Base-by-base conservation (phyloP, 2,888 invertebrate species). In the Zygaena filipendulae region DNA sequence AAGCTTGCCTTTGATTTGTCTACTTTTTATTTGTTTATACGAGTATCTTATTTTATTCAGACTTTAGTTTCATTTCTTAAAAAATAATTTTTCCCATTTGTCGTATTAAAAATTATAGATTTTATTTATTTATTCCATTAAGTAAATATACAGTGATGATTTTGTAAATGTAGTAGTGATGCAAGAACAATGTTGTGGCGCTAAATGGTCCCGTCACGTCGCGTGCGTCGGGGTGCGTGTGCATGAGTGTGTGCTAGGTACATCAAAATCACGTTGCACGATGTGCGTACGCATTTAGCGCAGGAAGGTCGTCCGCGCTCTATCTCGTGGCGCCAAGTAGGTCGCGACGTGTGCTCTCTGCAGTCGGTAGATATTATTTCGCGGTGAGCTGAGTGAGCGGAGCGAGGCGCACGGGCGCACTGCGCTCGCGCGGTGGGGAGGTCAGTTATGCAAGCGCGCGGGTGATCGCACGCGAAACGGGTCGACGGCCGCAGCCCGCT, bases 401-500 rank as follows among this genome's bases (percentile, higher is more conserved):
- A 34, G 32, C 45, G 43, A 34, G 39, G 37, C 35, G 39, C 31
- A 39, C 21, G 42, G 45, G 43, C 43, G 52, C 45, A 51, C 47
- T 47, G 42, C 42, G 54, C 52, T 38, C 37, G 40, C 22, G 38
- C 27, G 27, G 33, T 35, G 38, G 61, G 62, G 63, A 59, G 63
- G 67, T 67, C 62, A 70, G 67, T 74, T 74, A 75, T 74, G 75
- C 75, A 77, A 75, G 72, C 69, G 69, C 68, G 62, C 64, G 67
- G 77, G 85, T 85, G 83, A 85, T 81, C 83, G 85, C 84, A 79
- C 82, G 79, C 69, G 82, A 85, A 84, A 80, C 84, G 70, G 85
- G 85, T 85, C 85, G 84, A 71, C 82, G 84, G 74, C 82, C 84
- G 83, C 75, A 70, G 53, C 50, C 45, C 51, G 43, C 48, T 51